Conservation (phyloP, 2,888 invertebrate species). For the Cotesia congregata region DNA sequence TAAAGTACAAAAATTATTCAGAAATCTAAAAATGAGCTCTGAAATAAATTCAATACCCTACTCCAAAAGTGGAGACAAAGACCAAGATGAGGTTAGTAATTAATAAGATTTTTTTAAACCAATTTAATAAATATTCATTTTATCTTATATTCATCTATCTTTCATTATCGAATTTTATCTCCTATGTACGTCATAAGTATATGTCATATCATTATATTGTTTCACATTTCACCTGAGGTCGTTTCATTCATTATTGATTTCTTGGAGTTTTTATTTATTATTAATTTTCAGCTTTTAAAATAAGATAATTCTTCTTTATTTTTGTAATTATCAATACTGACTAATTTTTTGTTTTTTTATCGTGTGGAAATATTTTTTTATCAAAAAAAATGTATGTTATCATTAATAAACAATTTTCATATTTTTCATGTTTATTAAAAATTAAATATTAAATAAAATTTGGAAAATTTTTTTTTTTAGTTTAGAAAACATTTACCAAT, state of each 20-base stretch:
- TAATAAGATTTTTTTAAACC: constrained; percentile 20
- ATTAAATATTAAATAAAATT: too few species aligned
- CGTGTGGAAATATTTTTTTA: too few species aligned
- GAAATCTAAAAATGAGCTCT: constrained; percentile 47
- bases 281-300: background rate
- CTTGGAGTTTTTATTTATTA: background rate
- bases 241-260: constrained; percentile 1
- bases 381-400: too few species aligned
- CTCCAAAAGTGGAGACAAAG: constrained; percentile 73
- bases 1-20: constrained; percentile 17
- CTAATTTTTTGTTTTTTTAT: background rate
- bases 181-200: background rate
- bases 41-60: constrained; percentile 64
- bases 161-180: background rate
- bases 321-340: background rate
- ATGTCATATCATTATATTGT: background rate
- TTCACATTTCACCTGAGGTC: background rate
- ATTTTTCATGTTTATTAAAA: too few species aligned
- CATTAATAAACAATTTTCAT: too few species aligned
- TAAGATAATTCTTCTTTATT: background rate
- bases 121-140: background rate
- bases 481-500: too few species aligned
- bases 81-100: constrained; percentile 79
- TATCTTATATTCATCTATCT: constrained; percentile 1
- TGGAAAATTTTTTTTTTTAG: too few species aligned